These are phyloP conservation scores for Meandrina meandrites DNA, from an alignment of 92 coral and sea anemone genomes.

Conservation along the genomic window DNA sequence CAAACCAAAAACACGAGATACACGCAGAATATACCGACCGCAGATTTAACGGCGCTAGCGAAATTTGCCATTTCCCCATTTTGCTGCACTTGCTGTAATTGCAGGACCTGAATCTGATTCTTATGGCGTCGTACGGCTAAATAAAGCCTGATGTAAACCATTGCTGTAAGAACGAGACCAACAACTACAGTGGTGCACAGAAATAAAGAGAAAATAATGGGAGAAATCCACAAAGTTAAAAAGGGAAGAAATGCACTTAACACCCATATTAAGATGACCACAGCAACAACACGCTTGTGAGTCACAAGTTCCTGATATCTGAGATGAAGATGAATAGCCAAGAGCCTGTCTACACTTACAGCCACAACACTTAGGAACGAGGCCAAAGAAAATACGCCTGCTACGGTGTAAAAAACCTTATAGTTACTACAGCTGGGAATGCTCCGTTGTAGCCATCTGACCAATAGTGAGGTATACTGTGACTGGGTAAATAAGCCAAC, in stretches of 20 bases:
- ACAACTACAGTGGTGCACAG: not conserved
- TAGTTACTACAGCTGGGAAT: not conserved
- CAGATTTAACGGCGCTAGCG: not conserved
- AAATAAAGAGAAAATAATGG: not conserved
- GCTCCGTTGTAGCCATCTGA: not conserved
- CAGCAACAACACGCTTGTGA: slow-evolving; percentile 5
- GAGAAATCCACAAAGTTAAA: not conserved
- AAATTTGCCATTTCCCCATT: not conserved
- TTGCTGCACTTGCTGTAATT: not conserved
- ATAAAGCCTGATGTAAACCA: not conserved
- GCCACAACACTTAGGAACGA: slow-evolving; percentile 6
- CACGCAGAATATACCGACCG: not conserved
- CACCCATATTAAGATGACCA: not conserved
- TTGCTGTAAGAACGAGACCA: not conserved
- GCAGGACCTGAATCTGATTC: not conserved
- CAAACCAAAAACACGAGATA: not conserved
- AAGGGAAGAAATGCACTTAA: not conserved
- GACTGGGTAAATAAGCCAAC: not conserved
- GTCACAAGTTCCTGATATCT: slow-evolving; percentile 21
- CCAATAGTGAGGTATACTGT: not conserved
- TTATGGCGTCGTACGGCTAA: not conserved
- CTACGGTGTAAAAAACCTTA: not conserved
- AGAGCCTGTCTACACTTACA: slow-evolving; percentile 22
- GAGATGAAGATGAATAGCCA: slow-evolving; percentile 34
- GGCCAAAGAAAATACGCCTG: not conserved